These are phyloP conservation scores for Drosophila nigritarsus DNA, from an alignment of 2,888 invertebrate genomes.

Conservation along the genomic window DNA sequence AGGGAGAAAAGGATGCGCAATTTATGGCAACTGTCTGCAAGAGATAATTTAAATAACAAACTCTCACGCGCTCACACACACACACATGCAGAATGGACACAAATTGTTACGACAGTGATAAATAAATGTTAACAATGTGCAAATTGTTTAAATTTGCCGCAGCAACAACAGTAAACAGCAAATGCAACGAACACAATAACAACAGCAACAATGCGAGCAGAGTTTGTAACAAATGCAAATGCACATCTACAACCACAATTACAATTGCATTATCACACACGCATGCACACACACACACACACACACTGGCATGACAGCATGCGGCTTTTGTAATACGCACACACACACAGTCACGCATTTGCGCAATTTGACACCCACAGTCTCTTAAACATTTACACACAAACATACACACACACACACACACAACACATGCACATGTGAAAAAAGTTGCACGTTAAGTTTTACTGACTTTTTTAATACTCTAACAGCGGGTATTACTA, in stretches of 20 bases:
- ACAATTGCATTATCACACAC: conserved; percentile 69
- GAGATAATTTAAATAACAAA: conserved; percentile 60
- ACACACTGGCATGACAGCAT: conserved; percentile 39
- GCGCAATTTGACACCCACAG: conserved; percentile 1
- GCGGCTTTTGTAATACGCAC: conserved; percentile 47
- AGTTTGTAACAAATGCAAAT: conserved; percentile 60
- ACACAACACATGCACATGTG: conserved; percentile 18
- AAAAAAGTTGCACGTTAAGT: conserved; percentile 60
- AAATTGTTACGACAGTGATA: conserved; percentile 70
- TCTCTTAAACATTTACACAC: not conserved
- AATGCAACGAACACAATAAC: conserved; percentile 15
- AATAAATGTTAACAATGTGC: conserved; percentile 75
- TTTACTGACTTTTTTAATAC: conserved; percentile 40
- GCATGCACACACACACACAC: conserved; percentile 23
- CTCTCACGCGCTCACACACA: conserved; percentile 33
- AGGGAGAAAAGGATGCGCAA: conserved; percentile 47
- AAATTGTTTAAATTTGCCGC: conserved; percentile 70
- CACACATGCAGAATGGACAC: conserved; percentile 32
- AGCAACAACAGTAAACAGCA: conserved; percentile 59
- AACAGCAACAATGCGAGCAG: conserved; percentile 36
- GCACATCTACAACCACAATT: conserved; percentile 69
- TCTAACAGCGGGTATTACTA: not conserved
- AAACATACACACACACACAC: not conserved
- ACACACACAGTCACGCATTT: conserved; percentile 18
- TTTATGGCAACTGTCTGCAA: conserved; percentile 50